These are phyloP conservation scores for Deroptyus accipitrinus DNA, from an alignment of 2,113 vertebrate genomes.

Conservation along the genomic window DNA sequence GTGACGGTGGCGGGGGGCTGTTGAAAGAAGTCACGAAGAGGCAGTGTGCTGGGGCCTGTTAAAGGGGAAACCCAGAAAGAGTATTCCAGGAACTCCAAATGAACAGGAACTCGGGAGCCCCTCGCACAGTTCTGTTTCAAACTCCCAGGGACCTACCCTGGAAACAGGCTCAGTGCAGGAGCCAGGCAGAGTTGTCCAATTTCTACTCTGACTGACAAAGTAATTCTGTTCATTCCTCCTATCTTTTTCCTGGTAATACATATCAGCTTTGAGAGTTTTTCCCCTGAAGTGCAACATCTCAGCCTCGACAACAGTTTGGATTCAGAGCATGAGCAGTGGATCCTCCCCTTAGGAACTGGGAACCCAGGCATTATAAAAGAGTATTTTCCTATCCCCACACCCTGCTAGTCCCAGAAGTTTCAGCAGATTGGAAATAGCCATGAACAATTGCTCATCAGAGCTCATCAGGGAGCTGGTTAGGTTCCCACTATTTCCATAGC, in stretches of 20 bases:
- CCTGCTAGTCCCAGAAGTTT: neutral
- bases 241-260: neutral
- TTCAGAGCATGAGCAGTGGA: neutral
- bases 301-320: neutral
- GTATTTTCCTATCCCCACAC: neutral
- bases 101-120: slow-evolving; percentile 39
- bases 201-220: neutral
- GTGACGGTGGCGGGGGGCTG: slow-evolving; percentile 23
- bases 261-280: neutral
- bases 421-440: neutral
- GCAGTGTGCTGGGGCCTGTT: slow-evolving; percentile 31
- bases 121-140: slow-evolving; percentile 3
- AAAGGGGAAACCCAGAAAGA: slow-evolving; percentile 40
- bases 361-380: neutral
- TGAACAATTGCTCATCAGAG: neutral
- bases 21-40: slow-evolving; percentile 1
- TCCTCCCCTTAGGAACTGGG: neutral
- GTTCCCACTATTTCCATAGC: neutral
- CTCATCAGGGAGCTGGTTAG: neutral
- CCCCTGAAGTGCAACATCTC: neutral
- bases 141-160: slow-evolving; percentile 25
- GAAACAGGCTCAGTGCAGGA: neutral
- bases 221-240: neutral
- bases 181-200: neutral
- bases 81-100: slow-evolving; percentile 29